Base-by-base conservation (phyloP, 2,888 invertebrate species). In the Psococerastis gibbosa region DNA sequence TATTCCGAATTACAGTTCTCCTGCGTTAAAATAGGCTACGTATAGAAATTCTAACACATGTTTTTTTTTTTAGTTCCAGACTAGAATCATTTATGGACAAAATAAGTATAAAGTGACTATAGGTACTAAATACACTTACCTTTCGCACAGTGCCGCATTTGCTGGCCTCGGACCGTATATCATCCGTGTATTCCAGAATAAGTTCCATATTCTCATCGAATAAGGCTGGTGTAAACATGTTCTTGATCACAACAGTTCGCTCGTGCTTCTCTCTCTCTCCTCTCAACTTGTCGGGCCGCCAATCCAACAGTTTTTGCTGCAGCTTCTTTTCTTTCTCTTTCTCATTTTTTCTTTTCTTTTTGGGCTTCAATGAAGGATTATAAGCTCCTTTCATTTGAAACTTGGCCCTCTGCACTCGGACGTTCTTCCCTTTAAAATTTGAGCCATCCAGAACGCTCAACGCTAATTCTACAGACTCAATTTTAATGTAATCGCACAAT, bases 251-350 rank as follows among this genome's bases (percentile, higher is more conserved):
- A 1, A 98, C 91, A 42, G 85, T 72, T 56, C 78, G 76, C 60
- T 98, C 97, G 59, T 85, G 78, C 57, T 87, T 89, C 0, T 78
- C 72, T 42, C 91, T 70, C 55, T 87, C 84, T 1, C 87, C 88
- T 23, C 78, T 66, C 57, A 85, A 70, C 59, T 85, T 87, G 53
- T 97, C 95, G 0, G 95, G 94, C 47, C 87, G 70, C 98, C 98
- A 98, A 60, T 91, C 94, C 59, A 98, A 87, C 41, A 95, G 65
- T 75, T 88, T 92, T 57, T 92, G 84, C 58, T 95, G 87, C 63
- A 81, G 78, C 60, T 88, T 88, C 62, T 84, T 85, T 44, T 88
- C 59, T 57, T 91, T 94, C 50, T 94, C 85, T 53, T 88, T 78
- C 50, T 89, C 88, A 52, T 80, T 79, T 47, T 72, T 63, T 60